Conservation (phyloP, 92 coral and sea anemone species). For the Anthopleura xanthogrammica region DNA sequence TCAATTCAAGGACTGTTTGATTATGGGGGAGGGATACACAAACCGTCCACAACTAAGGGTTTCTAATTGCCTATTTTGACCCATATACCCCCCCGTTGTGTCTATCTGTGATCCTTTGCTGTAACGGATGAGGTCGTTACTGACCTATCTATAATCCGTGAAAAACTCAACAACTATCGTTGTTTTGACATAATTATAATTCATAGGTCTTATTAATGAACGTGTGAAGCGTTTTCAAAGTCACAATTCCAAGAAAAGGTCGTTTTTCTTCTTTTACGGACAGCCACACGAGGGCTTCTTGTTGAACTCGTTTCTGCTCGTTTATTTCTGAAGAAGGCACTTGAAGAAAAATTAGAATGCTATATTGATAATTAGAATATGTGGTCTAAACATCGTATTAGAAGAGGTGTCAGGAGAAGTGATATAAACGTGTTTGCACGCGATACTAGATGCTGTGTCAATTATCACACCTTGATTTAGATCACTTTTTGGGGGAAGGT, state of each 20-base stretch:
- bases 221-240: not conserved
- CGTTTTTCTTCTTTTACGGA: not conserved
- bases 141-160: conserved; percentile 47
- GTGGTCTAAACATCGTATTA: conserved; percentile 45
- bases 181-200: conserved; percentile 10
- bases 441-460: not conserved
- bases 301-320: not conserved
- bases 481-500: not conserved
- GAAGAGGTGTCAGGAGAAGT: conserved; percentile 12
- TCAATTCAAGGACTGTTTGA: conserved; percentile 77
- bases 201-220: not conserved
- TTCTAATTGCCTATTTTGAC: conserved; percentile 93
- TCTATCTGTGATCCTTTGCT: conserved; percentile 55
- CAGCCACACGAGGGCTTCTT: not conserved
- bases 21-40: conserved; percentile 88
- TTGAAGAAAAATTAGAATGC: conserved; percentile 4
- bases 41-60: conserved; percentile 73
- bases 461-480: not conserved
- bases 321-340: not conserved
- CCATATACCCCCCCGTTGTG: conserved; percentile 85
- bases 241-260: not conserved
- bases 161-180: conserved; percentile 14
- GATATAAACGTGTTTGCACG: conserved; percentile 13
- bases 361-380: conserved; percentile 38
- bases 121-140: conserved; percentile 55